Base-by-base conservation (phyloP, 2,113 vertebrate species). In the Tetrax tetrax region DNA sequence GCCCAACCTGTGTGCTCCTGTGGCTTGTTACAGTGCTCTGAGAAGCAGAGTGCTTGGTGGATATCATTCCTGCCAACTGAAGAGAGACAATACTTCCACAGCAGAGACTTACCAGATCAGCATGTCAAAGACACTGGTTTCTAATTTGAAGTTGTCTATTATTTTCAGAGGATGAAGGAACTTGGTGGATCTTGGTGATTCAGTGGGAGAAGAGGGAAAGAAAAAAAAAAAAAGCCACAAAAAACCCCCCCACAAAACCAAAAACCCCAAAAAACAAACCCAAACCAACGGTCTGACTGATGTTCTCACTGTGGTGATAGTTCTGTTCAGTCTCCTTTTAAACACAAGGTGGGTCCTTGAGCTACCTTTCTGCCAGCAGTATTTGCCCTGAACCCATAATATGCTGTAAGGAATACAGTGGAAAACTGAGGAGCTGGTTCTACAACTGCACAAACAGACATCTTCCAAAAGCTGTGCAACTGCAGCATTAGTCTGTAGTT, bases 181-280 rank as follows among this genome's bases (percentile, higher is more conserved):
- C 8, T 35, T 56, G 12, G 12, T 61, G n/a, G 29, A 69, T 65
- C 29, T 82, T 35, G 29, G 35, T 14, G n/a, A 76, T 29, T 66
- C n/a, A 13, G 41, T 31, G 50, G 16, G 33, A 83, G 37, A 68
- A 51, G 0, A 45, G 6, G 25, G 6, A 16, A 41, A 8, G 4
- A 0, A 2, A 2, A 33, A 37, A 22, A n/a, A 5, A 29, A 29
- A 20, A 2, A 41, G 14, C 12, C 41, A 41, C 5, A 41, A 41
- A 41, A 41, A 41, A 14, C n/a, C 38, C 10, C 38, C 38, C 38
- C 38, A 43, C 41, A 43, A 15, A 43, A 41, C 41, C 41, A 41
- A 43, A 43, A 43, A 41, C 41, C 41, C 41, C 41, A 41, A 43
- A 43, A 43, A 43, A 43, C 41, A 15, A 43, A 43, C 41, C 41